Evolutionary conservation across 2,113 vertebrate species (phyloP).

Genomic region (Daubentonia madagascariensis): DNA sequence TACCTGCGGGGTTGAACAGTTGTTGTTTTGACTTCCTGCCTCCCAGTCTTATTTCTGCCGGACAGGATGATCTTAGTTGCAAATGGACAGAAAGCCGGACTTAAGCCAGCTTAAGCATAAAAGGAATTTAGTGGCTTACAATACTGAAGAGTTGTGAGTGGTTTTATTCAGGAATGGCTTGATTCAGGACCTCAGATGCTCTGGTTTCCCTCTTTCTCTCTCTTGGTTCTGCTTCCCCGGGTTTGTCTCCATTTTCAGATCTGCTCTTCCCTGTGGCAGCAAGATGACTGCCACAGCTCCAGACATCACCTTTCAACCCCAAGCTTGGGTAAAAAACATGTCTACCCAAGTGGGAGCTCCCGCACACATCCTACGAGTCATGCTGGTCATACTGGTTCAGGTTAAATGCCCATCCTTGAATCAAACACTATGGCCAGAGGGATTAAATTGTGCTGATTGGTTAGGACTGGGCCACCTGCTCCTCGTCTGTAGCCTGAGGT

Average conservation of each 20-base stretch:
- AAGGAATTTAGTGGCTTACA: background rate
- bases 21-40: constrained; percentile 3
- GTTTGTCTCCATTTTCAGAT: background rate
- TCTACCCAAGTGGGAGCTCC: background rate
- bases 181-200: background rate
- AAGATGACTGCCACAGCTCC: background rate
- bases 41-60: background rate
- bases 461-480: background rate
- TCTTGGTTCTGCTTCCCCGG: background rate
- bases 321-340: background rate
- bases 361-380: background rate
- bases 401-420: background rate
- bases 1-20: background rate
- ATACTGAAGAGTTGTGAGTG: background rate
- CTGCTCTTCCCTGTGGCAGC: background rate
- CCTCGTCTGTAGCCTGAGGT: background rate
- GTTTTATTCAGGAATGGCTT: background rate
- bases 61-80: constrained; percentile 27
- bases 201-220: background rate
- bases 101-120: background rate
- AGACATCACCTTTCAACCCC: background rate
- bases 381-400: background rate
- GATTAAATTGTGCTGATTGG: background rate
- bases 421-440: background rate
- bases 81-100: constrained; percentile 33